These are phyloP conservation scores for Tolypeutes matacus DNA, from an alignment of 2,797 vertebrate species.

Conservation along the genomic window DNA sequence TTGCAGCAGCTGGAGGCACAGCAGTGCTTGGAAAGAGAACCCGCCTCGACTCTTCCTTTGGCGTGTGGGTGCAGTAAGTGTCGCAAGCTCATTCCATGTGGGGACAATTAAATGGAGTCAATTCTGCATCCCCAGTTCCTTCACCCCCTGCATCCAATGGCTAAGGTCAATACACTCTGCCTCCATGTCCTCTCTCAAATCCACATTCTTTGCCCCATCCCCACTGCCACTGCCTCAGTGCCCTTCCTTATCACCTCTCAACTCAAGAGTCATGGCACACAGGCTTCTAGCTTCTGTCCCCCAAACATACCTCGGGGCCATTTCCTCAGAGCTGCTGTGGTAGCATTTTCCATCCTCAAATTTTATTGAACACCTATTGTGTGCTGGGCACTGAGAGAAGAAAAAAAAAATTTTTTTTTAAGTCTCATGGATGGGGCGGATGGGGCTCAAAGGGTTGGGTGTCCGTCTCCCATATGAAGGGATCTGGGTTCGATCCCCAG, in stretches of 20 bases:
- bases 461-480: no score
- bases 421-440: no score
- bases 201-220: neutral
- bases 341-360: neutral
- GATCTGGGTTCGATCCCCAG: no score
- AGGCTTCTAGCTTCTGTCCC: neutral
- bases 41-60: rapidly evolving
- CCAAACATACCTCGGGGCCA: neutral
- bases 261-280: neutral
- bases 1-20: no score
- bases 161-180: neutral
- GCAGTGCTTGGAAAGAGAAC: neutral
- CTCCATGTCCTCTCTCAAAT: neutral
- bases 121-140: neutral
- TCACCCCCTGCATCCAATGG: neutral
- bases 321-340: neutral
- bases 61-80: rapidly evolving
- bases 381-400: neutral
- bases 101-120: neutral
- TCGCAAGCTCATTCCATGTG: rapidly evolving
- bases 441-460: no score
- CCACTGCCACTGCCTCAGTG: rapidly evolving
- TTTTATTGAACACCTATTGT: neutral
- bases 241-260: neutral
- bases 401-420: no score